Percentiles rank a stretch among this genome's conserved stretches.
These are phyloP conservation scores for Pristionchus fissidentatus DNA, from an alignment of 2,888 invertebrate species.

Conservation along the genomic window DNA sequence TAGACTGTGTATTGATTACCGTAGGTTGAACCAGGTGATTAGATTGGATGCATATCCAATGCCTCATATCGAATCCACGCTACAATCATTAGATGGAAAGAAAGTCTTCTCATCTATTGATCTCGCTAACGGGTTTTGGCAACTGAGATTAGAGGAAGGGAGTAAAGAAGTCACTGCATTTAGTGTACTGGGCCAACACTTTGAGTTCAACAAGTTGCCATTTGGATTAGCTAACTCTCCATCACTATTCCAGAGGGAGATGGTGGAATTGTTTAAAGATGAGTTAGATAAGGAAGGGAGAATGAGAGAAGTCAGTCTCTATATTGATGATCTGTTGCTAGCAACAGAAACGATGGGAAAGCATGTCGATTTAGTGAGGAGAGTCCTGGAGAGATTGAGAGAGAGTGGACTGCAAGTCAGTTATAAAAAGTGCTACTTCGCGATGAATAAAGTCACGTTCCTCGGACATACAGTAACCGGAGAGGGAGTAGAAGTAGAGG, in stretches of 20 bases:
- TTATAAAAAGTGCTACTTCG: slow-evolving; percentile 50
- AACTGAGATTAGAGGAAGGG: slow-evolving; percentile 56
- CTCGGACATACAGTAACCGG: slow-evolving; percentile 51
- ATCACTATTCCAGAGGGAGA: slow-evolving; percentile 66
- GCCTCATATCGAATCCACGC: slow-evolving; percentile 53
- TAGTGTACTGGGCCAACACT: slow-evolving; percentile 56
- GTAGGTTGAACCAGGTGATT: slow-evolving; percentile 64
- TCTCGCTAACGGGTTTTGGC: slow-evolving; percentile 56
- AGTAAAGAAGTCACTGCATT: slow-evolving; percentile 63
- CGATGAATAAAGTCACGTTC: slow-evolving; percentile 40
- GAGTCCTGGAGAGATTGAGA: slow-evolving; percentile 21
- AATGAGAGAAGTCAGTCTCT: slow-evolving; percentile 48
- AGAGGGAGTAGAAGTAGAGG: slow-evolving; percentile 47
- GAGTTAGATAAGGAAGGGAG: slow-evolving; percentile 38
- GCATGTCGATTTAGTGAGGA: slow-evolving; percentile 27
- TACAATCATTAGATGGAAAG: slow-evolving; percentile 43
- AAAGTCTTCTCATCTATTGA: slow-evolving; percentile 54
- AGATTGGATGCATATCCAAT: slow-evolving; percentile 56
- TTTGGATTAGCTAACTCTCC: slow-evolving; percentile 66
- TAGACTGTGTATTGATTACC: slow-evolving; percentile 67
- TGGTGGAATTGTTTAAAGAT: slow-evolving; percentile 56
- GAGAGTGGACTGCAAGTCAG: slow-evolving; percentile 39
- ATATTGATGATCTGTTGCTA: slow-evolving; percentile 62
- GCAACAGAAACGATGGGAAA: slow-evolving; percentile 24
- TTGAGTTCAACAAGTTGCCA: slow-evolving; percentile 63